Evolutionary conservation across 2,888 invertebrate genomes (phyloP).

Genomic region (Sarcophaga caerulescens): DNA sequence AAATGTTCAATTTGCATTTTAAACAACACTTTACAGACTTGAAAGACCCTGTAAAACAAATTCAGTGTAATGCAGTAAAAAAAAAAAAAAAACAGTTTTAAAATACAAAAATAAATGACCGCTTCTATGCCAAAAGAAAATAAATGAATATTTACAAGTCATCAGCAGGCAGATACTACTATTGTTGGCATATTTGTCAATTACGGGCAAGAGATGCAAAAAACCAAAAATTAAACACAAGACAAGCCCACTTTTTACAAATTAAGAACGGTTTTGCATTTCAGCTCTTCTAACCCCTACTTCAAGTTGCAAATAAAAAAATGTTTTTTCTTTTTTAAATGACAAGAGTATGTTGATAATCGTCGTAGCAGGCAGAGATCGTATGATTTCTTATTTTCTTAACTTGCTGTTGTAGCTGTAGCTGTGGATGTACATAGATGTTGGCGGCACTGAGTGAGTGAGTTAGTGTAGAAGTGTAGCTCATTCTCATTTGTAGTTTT

Average conservation of each 20-base stretch:
- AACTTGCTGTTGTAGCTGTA: conserved; percentile 18
- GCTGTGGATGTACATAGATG: neutral
- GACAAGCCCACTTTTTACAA: conserved; percentile 65
- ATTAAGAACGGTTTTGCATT: conserved; percentile 12
- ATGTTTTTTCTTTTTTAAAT: conserved; percentile 13
- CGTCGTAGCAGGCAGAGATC: conserved; percentile 33
- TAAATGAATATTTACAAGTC: conserved; percentile 62
- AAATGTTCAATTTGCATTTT: too few species aligned
- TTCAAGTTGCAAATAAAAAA: neutral
- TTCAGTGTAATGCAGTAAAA: neutral
- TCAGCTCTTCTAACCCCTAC: neutral
- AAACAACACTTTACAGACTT: too few species aligned
- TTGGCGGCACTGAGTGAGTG: neutral
- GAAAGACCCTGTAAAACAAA: neutral
- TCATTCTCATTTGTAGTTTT: conserved; percentile 71
- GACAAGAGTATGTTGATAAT: conserved; percentile 42
- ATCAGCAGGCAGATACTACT: neutral
- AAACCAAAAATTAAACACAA: conserved; percentile 31
- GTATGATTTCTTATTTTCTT: conserved; percentile 50
- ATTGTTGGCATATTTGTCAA: conserved; percentile 65
- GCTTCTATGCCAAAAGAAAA: conserved; percentile 72
- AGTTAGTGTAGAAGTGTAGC: conserved; percentile 12
- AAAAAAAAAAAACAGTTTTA: neutral
- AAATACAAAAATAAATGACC: conserved; percentile 74
- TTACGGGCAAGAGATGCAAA: conserved; percentile 27